Base-by-base conservation (phyloP, 2,888 invertebrate genomes). In the Lithophane socia region DNA sequence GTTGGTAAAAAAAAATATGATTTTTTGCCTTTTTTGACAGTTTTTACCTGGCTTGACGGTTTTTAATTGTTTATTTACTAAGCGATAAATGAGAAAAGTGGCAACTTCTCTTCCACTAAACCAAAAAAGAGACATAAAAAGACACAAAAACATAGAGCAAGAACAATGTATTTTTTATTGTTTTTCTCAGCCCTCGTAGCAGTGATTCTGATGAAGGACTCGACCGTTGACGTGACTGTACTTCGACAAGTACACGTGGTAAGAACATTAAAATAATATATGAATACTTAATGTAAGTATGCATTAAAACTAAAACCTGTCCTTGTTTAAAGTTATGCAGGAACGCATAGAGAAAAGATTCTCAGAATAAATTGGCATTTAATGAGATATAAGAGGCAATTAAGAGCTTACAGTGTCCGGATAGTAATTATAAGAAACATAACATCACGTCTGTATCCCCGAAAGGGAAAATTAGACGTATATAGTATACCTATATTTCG, bases 211-310 rank as follows among this genome's bases (percentile, higher is more conserved):
- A 96, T 94, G 93, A 96, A 96, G 88, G 96, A 96, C 85, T 92
- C 92, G 44, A 95, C 95, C 21, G 92, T 96, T 9, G 96, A 97
- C 79, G 88, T 95, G 64, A 97, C 97, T 70, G 92, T 93, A 68
- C 92, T 97, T 64, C 94, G 96, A 70, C 97, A 97, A 92, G 96
- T 97, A 58, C 96, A 97, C 84, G 96, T 97, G 94, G 97, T 97
- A 91, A 94, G 95, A 63, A 64, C 21, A 77, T 70, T 77, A 73
- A 56, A 74, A 72, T 84, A 69, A 75, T 63, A 64, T 66, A 73
- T 52, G 13, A 67, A 67, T 60, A 58, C 42, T 37, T 5, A 37
- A 4, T 37, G 37, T 12, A 52, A 54, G 7, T 42, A n/a, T 54
- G 4, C 12, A n/a, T 44, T 52, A 63, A 56, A 74, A 29, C 10